Conservation (phyloP, 2,797 vertebrate genomes). For the Picus viridis region DNA sequence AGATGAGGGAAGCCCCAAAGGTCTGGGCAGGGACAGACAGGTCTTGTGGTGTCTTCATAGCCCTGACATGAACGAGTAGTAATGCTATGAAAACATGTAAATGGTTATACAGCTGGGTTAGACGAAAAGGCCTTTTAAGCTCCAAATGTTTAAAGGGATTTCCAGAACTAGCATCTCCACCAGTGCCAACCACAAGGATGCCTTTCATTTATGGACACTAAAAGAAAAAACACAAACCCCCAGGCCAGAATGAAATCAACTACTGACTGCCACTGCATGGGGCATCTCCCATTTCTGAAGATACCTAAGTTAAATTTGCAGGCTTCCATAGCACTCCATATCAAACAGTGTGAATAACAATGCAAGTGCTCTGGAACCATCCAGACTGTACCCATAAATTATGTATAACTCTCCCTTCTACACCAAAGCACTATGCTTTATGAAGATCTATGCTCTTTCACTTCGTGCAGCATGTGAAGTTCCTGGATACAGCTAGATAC, state of each 20-base stretch:
- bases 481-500: background rate
- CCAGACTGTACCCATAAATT: background rate
- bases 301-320: background rate
- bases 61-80: background rate
- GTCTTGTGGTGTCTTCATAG: background rate
- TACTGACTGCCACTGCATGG: background rate
- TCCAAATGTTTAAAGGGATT: background rate
- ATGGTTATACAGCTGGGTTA: background rate
- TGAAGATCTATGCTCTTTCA: background rate
- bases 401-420: background rate
- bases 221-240: background rate
- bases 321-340: background rate
- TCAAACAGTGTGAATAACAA: background rate
- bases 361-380: background rate
- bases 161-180: background rate
- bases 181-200: background rate
- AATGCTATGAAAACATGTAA: background rate
- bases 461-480: background rate
- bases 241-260: background rate
- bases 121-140: background rate
- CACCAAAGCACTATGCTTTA: background rate
- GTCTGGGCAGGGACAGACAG: background rate
- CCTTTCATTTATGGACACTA: background rate
- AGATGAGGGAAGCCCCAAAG: background rate
- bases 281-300: background rate